phyloP scores from a whole-genome alignment of 2,113 vertebrate species.

The Dicentrarchus labrax region DNA sequence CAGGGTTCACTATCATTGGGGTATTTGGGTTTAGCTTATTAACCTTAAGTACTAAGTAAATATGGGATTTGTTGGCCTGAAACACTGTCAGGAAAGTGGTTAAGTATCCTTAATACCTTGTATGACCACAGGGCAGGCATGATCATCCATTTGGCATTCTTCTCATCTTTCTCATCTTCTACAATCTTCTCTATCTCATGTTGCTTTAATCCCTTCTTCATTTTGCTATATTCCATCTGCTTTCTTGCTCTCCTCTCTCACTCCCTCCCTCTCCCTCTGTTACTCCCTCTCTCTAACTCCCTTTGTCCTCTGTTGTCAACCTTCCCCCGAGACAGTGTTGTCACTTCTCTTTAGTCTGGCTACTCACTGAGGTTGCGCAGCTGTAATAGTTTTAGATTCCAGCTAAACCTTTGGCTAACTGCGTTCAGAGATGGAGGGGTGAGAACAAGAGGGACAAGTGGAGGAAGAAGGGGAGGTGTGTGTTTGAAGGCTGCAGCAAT shows the following conservation, averaged over 20 bases:
- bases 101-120: constrained; percentile 19
- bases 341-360: constrained; percentile 83
- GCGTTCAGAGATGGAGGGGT: constrained; percentile 54
- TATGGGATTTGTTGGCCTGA: background rate
- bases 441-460: constrained; percentile 50
- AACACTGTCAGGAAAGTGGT: background rate
- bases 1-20: background rate
- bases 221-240: constrained; percentile 56
- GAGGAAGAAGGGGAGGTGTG: constrained; percentile 31
- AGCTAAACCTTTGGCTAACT: constrained; percentile 80
- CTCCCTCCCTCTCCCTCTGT: constrained; percentile 5
- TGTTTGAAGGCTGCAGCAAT: constrained; percentile 59
- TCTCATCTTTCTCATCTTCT: background rate
- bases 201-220: constrained; percentile 21
- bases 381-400: constrained; percentile 82
- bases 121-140: constrained; percentile 6
- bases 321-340: constrained; percentile 81
- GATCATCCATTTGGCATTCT: constrained; percentile 7
- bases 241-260: constrained; percentile 46
- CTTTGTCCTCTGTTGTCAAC: constrained; percentile 81
- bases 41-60: background rate
- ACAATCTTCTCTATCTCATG: constrained; percentile 13
- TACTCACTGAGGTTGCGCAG: constrained; percentile 65
- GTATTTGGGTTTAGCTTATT: background rate
- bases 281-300: constrained; percentile 36